Percentiles rank a stretch among this genome's conserved stretches.
These are phyloP conservation scores for Prunella strophiata DNA, from an alignment of 2,797 vertebrate species.

Conservation along the genomic window DNA sequence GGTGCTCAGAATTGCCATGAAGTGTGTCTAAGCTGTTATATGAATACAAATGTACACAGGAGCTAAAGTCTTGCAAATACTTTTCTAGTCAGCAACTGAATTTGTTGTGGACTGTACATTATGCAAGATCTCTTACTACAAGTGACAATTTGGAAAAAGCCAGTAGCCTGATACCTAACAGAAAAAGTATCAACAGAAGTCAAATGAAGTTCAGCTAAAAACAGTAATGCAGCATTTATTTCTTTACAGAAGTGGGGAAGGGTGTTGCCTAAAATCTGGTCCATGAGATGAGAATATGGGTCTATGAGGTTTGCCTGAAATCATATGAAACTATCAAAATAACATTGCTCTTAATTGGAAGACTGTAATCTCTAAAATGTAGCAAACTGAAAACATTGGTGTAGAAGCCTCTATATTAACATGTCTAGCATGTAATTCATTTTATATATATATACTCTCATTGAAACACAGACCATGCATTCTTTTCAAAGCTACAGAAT, in stretches of 20 bases:
- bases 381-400: neutral
- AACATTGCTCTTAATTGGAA: neutral
- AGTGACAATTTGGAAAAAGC: neutral
- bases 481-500: neutral
- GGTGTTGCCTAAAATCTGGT: neutral
- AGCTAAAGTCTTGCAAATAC: neutral
- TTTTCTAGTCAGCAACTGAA: neutral
- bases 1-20: neutral
- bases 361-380: neutral
- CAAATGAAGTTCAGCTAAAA: neutral
- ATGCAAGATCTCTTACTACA: neutral
- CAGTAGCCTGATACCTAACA: neutral
- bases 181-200: neutral
- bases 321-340: neutral
- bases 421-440: neutral
- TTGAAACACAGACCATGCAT: neutral
- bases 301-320: neutral
- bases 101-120: neutral
- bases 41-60: neutral
- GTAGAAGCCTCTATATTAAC: neutral
- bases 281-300: neutral
- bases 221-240: neutral
- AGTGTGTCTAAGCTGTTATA: neutral
- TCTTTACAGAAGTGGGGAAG: neutral
- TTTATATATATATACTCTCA: neutral